phyloP scores from a whole-genome alignment of 2,797 vertebrate genomes.

The Melanotaenia pygmaea region DNA sequence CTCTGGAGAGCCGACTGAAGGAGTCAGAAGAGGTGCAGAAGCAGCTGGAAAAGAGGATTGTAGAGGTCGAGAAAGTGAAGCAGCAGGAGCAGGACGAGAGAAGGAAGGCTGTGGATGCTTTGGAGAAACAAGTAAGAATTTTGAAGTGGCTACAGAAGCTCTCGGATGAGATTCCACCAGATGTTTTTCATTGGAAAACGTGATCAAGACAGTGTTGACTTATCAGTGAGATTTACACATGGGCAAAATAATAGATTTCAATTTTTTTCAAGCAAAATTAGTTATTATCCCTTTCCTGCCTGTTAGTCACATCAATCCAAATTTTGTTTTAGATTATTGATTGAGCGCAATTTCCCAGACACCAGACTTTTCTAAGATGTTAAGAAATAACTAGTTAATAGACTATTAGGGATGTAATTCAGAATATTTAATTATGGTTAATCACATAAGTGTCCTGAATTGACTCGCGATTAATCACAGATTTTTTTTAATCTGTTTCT shows the following conservation, averaged over 20 bases:
- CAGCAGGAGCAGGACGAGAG: constrained; percentile 90
- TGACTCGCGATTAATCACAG: too few species aligned
- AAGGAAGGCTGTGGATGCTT: constrained; percentile 86
- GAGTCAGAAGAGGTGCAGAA: constrained; percentile 90
- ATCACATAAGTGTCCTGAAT: too few species aligned
- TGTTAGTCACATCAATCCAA: too few species aligned
- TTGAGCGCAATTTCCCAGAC: background rate
- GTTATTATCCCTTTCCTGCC: too few species aligned
- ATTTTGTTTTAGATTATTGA: background rate
- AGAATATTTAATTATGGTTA: too few species aligned
- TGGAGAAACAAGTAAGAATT: constrained; percentile 89
- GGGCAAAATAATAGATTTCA: too few species aligned
- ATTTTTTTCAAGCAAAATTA: too few species aligned
- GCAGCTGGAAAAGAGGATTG: constrained; percentile 90
- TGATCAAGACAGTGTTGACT: background rate
- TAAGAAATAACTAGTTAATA: too few species aligned
- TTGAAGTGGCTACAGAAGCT: background rate
- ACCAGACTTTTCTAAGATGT: too few species aligned
- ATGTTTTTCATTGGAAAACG: background rate
- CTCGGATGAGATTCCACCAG: background rate
- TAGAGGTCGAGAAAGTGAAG: constrained; percentile 92
- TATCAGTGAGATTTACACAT: background rate
- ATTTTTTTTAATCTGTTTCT: too few species aligned
- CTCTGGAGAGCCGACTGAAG: constrained; percentile 89
- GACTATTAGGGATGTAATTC: too few species aligned